A percentile compares a stretch with the other conserved stretches of the same genome.
phyloP scores from a whole-genome alignment of 1,140 invertebrate species.

The Harlomillsia oculata region DNA sequence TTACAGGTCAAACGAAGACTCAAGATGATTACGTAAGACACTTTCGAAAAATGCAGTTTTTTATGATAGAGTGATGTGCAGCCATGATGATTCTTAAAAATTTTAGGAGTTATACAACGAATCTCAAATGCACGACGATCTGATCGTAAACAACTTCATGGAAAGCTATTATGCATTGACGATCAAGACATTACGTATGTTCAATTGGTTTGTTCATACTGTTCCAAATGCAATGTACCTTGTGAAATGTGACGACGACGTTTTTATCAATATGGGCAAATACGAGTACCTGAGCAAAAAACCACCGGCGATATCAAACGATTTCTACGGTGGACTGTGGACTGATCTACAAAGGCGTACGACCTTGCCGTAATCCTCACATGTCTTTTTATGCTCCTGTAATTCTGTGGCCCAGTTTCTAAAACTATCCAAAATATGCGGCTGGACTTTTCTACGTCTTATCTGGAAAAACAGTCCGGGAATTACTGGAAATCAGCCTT shows the following conservation, averaged over 20 bases:
- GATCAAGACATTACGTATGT: slow-evolving; percentile 19
- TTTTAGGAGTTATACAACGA: slow-evolving; percentile 7
- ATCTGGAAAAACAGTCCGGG: not conserved
- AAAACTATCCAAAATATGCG: slow-evolving; percentile 10
- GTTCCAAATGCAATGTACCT: slow-evolving; percentile 15
- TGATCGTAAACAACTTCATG: slow-evolving; percentile 20
- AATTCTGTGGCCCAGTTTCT: too few species aligned
- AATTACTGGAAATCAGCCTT: not conserved
- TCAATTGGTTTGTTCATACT: slow-evolving; percentile 19
- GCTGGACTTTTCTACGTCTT: slow-evolving; percentile 15
- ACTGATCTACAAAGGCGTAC: too few species aligned
- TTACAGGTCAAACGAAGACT: too few species aligned
- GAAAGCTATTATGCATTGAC: slow-evolving; percentile 25
- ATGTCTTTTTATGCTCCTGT: too few species aligned
- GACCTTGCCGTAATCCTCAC: too few species aligned
- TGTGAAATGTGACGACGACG: slow-evolving; percentile 23
- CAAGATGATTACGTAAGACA: too few species aligned
- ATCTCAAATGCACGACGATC: not conserved
- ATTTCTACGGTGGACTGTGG: too few species aligned
- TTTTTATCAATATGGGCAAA: slow-evolving; percentile 19
- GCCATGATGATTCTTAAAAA: too few species aligned
- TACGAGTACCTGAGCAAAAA: too few species aligned
- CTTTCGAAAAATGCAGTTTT: too few species aligned
- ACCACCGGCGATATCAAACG: too few species aligned
- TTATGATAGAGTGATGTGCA: too few species aligned